These are phyloP conservation scores for Ophiothrix spiculata DNA, from an alignment of 35 echinoderm and acorn worm genomes.

Conservation along the genomic window DNA sequence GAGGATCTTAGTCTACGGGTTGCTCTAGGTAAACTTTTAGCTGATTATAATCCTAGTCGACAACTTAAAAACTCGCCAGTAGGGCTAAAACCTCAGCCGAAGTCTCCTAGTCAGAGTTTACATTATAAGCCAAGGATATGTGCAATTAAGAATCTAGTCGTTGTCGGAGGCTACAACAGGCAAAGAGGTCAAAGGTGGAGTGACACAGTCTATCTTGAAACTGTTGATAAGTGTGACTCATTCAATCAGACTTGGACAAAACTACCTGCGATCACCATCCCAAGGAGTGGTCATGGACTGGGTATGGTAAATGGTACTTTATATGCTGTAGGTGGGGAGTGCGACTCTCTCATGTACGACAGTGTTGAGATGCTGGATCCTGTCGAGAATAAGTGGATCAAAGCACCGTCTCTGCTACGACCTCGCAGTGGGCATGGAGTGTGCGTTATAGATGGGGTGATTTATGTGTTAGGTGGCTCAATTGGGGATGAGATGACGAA, in stretches of 20 bases:
- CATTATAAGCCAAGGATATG: slow-evolving; percentile 55
- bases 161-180: slow-evolving; percentile 84
- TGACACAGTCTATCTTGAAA: slow-evolving; percentile 57
- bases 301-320: slow-evolving; percentile 63
- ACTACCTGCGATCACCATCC: slow-evolving; percentile 52
- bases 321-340: slow-evolving; percentile 85
- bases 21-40: slow-evolving; percentile 66
- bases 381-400: slow-evolving; percentile 53
- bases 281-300: slow-evolving; percentile 58
- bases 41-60: slow-evolving; percentile 68
- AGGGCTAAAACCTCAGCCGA: neutral
- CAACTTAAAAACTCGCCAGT: neutral
- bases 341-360: slow-evolving; percentile 69
- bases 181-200: slow-evolving; percentile 48
- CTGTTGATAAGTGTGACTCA: slow-evolving; percentile 73
- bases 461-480: slow-evolving; percentile 80
- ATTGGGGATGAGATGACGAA: slow-evolving; percentile 69
- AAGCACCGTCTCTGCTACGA: slow-evolving; percentile 37
- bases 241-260: slow-evolving; percentile 69
- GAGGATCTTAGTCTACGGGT: slow-evolving; percentile 70
- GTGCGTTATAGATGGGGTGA: slow-evolving; percentile 65
- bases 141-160: slow-evolving; percentile 70
- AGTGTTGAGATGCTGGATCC: slow-evolving; percentile 76
- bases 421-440: slow-evolving; percentile 75
- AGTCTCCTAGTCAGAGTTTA: slow-evolving; percentile 6